These are phyloP conservation scores for Eristalinus aeneus DNA, from an alignment of 2,888 invertebrate species.

Conservation along the genomic window DNA sequence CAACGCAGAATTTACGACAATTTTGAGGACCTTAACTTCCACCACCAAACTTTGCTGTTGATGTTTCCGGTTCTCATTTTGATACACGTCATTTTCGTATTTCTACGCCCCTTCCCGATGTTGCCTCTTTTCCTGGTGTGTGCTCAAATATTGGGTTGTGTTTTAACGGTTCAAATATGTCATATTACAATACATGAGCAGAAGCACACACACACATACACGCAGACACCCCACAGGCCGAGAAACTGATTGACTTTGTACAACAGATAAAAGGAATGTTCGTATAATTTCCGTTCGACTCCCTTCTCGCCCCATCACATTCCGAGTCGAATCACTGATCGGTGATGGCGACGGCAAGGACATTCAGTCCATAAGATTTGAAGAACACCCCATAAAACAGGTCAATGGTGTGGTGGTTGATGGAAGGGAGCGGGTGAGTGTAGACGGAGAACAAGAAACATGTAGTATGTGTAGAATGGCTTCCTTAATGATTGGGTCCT, in stretches of 20 bases:
- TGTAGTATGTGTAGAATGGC: constrained; percentile 42
- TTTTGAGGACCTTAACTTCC: constrained; percentile 12
- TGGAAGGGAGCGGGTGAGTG: too few relatives aligned
- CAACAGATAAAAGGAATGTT: constrained; percentile 51
- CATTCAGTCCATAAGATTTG: not conserved
- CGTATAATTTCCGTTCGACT: constrained; percentile 56
- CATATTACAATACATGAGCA: not conserved
- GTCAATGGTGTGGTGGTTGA: not conserved
- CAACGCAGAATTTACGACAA: constrained; percentile 44
- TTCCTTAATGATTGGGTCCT: constrained; percentile 60
- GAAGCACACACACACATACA: constrained; percentile 1
- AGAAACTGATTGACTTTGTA: constrained; percentile 44
- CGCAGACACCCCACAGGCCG: not conserved
- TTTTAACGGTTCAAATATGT: constrained; percentile 28
- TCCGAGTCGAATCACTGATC: not conserved
- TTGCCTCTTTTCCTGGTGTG: constrained; percentile 24
- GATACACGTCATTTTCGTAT: constrained; percentile 32
- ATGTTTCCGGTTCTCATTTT: constrained; percentile 55
- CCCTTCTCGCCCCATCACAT: too few relatives aligned
- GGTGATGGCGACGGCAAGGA: not conserved
- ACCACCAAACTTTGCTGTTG: constrained; percentile 7
- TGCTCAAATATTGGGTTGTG: constrained; percentile 42
- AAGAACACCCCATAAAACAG: constrained; percentile 17
- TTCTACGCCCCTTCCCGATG: constrained; percentile 27
- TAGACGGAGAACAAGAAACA: not conserved